These are phyloP conservation scores for Delphinapterus leucas DNA, from an alignment of 2,113 vertebrate species.

Conservation along the genomic window DNA sequence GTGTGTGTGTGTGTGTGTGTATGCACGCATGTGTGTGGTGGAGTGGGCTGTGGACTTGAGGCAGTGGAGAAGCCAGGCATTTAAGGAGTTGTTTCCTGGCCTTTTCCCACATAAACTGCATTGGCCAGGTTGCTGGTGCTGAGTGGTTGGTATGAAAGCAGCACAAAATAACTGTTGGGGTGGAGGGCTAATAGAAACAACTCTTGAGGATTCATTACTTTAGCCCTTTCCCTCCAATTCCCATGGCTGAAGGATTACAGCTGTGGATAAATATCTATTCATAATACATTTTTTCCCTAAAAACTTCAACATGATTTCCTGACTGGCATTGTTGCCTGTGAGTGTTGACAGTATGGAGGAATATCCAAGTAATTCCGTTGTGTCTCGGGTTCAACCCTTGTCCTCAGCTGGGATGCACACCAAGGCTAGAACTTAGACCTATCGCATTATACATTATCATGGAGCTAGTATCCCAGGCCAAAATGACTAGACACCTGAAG, in stretches of 20 bases:
- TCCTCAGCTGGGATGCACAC: not conserved
- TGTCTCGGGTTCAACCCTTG: not conserved
- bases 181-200: not conserved
- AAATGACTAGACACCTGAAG: not conserved
- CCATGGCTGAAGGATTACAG: not conserved
- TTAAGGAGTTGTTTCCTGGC: not conserved
- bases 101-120: not conserved
- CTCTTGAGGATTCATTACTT: not conserved
- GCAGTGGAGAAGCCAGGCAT: not conserved
- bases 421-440: not conserved
- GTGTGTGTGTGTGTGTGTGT: too few relatives aligned
- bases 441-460: not conserved
- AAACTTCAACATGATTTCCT: not conserved
- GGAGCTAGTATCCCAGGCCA: not conserved
- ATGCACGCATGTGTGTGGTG: not conserved
- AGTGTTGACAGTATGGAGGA: not conserved
- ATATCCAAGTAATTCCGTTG: rapidly evolving
- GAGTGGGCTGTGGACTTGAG: not conserved
- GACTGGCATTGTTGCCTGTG: not conserved
- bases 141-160: not conserved
- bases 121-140: not conserved
- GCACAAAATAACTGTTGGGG: too few relatives aligned
- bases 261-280: not conserved
- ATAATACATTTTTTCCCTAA: not conserved
- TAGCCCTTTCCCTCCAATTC: not conserved